Evolutionary conservation across 2,113 vertebrate genomes (phyloP).

Genomic region (Chascanopsetta lugubris): DNA sequence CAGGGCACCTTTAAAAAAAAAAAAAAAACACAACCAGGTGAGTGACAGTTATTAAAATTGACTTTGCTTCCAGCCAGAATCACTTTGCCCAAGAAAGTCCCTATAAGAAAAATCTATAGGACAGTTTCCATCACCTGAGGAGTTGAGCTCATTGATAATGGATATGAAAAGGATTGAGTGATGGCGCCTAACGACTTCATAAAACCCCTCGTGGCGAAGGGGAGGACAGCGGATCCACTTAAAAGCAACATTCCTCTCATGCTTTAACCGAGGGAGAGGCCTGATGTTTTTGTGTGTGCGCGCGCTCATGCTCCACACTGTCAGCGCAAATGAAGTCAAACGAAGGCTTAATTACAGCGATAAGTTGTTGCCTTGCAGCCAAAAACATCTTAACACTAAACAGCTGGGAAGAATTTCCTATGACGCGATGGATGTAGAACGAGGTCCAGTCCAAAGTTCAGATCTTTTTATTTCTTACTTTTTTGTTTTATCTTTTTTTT

Average conservation of each 20-base stretch:
- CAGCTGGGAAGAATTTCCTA: conserved; percentile 69
- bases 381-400: conserved; percentile 74
- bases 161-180: conserved; percentile 57
- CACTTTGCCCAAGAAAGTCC: conserved; percentile 56
- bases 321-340: conserved; percentile 76
- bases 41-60: conserved; percentile 65
- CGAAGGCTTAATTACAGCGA: conserved; percentile 75
- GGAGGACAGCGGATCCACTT: conserved; percentile 33
- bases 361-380: conserved; percentile 76
- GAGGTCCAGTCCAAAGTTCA: conserved; percentile 66
- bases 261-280: conserved; percentile 19
- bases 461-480: not conserved
- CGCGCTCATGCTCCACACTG: conserved; percentile 58
- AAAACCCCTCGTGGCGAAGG: conserved; percentile 41
- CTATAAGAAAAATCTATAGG: conserved; percentile 57
- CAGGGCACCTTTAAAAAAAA: conserved; percentile 49
- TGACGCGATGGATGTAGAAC: conserved; percentile 73
- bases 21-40: conserved; percentile 56
- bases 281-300: conserved; percentile 49
- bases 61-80: conserved; percentile 60
- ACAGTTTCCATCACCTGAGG: conserved; percentile 59
- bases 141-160: conserved; percentile 67
- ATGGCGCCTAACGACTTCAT: conserved; percentile 41
- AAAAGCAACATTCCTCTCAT: conserved; percentile 38
- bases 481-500: conserved; percentile 38